A percentile compares a stretch with the other conserved stretches of the same genome.
Evolutionary conservation across 2,888 invertebrate genomes (phyloP).

Genomic region (Argyra leucocephala): DNA sequence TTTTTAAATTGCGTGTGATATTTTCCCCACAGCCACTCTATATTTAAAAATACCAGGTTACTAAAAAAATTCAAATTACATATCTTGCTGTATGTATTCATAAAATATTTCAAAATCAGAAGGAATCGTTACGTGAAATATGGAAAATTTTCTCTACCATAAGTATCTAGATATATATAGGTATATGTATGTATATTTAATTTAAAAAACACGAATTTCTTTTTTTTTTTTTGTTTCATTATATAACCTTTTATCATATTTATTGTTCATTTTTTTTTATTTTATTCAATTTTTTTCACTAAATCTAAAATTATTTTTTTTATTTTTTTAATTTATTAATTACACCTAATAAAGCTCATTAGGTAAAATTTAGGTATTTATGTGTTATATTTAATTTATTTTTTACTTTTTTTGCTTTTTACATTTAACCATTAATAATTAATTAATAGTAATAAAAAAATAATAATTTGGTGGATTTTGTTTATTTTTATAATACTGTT

Average conservation of each 20-base stretch:
- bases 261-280: background rate
- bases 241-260: background rate
- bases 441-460: background rate
- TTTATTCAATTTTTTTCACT: background rate
- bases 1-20: background rate
- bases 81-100: background rate
- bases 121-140: background rate
- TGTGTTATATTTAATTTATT: background rate
- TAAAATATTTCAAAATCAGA: background rate
- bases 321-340: background rate
- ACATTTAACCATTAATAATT: background rate
- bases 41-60: background rate
- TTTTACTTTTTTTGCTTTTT: background rate
- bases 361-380: background rate
- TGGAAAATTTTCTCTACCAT: background rate
- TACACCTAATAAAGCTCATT: background rate
- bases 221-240: background rate
- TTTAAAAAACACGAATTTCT: background rate
- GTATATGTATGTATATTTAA: background rate
- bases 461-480: background rate
- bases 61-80: background rate
- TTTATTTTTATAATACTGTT: background rate
- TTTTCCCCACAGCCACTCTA: background rate
- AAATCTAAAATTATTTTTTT: background rate
- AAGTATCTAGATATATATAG: background rate